Base-by-base conservation (phyloP, 2,888 invertebrate genomes). In the Gisinianus flammeolus region DNA sequence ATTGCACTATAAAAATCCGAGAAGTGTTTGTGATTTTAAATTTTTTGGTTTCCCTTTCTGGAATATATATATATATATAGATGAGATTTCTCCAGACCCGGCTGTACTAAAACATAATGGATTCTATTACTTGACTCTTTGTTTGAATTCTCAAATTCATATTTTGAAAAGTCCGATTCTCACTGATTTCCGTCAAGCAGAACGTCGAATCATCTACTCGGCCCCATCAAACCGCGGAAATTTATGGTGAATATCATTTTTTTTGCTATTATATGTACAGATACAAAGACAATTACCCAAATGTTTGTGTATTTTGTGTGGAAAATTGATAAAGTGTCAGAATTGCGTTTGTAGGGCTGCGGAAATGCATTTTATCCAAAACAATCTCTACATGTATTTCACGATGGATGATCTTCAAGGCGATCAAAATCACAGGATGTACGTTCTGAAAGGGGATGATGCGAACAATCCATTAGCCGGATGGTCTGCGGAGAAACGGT, bases 381-480 rank as follows among this genome's bases (percentile, higher is more conserved):
- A 82, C 2, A 75, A 80, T n/a, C 54, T 83, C 8, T 84, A 83
- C 80, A 81, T 84, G 52, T 84, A 84, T 67, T 84, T 84, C 33
- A 82, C 83, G 0, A 84, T 84, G 84, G 82, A 81, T 24, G 82
- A 82, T 64, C 80, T 81, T 10, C 77, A 79, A 19, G 79, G 62
- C 10, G 81, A 82, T 69, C 81, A 79, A 28, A 81, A 82, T 68
- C 83, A 83, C 58, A 19, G 84, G 8, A 84, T 84, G 84, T 83
- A 83, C 66, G 83, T 82, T 0, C 83, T 84, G 69, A 77, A 76
- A 44, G 82, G 82, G 2, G 52, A 79, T 12, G 75, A 83, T 70
- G 70, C 83, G 0, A 58, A 64, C 12, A 74, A 84, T 69, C 83
- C 82, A 0, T 68, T 84, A 76, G 82, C 80, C 16, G 66, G 10